These are phyloP conservation scores for Palythoa grandis DNA, from an alignment of 92 coral and sea anemone genomes.

Conservation along the genomic window DNA sequence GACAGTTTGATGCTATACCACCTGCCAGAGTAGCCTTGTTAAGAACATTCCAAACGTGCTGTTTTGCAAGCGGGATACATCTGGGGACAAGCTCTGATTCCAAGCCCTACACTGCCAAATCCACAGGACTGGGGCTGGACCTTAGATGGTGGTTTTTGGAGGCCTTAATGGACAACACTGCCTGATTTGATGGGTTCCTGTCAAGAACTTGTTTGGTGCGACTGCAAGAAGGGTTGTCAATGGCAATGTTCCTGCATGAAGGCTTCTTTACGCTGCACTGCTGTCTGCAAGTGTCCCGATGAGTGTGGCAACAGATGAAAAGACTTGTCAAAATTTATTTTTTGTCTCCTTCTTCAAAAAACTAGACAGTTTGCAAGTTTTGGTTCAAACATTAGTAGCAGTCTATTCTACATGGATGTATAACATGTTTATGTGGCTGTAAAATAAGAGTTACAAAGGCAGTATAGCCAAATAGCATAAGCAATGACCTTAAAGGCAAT, in stretches of 20 bases:
- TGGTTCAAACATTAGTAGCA: slow-evolving; percentile 21
- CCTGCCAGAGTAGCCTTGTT: too few relatives aligned
- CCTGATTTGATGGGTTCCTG: not conserved
- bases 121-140: not conserved
- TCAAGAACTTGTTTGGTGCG: not conserved
- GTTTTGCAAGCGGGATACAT: not conserved
- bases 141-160: not conserved
- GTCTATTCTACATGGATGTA: slow-evolving; percentile 11
- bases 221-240: not conserved
- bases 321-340: not conserved
- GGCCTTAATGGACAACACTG: not conserved
- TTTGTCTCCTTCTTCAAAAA: not conserved
- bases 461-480: not conserved
- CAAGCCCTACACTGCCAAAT: not conserved
- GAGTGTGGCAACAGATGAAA: not conserved
- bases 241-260: not conserved
- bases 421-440: slow-evolving; percentile 19
- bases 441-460: slow-evolving; percentile 11
- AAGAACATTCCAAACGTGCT: not conserved
- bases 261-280: not conserved
- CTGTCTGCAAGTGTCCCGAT: not conserved
- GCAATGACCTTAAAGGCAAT: not conserved
- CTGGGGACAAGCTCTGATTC: not conserved
- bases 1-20: too few relatives aligned
- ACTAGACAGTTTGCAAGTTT: slow-evolving; percentile 6